Evolutionary conservation across 2,888 invertebrate species (phyloP).

Genomic region (Nomada goodeniana): DNA sequence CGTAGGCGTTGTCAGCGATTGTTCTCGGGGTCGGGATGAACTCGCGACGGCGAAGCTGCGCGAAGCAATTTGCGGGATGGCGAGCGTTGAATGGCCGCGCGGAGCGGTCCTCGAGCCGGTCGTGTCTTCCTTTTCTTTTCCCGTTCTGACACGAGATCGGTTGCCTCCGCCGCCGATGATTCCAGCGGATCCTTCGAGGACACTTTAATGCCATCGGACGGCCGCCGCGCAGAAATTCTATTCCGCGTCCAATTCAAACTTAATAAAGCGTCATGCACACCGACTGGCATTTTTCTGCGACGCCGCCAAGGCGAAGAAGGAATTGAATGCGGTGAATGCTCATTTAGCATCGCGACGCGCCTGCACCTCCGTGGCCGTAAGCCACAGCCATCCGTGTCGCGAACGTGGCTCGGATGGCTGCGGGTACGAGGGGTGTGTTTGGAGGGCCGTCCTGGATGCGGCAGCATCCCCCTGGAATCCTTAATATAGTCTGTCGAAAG

Average conservation of each 20-base stretch:
- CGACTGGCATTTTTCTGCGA: conserved; percentile 57
- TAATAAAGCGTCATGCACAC: conserved; percentile 83
- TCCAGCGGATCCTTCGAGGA: conserved; percentile 33
- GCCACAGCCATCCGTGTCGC: not conserved
- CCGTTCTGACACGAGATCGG: not conserved
- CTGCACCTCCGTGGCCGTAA: conserved; percentile 26
- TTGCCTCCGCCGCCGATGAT: not conserved
- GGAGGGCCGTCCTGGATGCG: conserved; percentile 55
- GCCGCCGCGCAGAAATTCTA: conserved; percentile 76
- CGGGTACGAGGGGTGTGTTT: not conserved
- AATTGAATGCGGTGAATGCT: conserved; percentile 76
- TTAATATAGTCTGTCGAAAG: conserved; percentile 79
- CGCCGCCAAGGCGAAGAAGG: conserved; percentile 37
- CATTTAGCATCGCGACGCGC: conserved; percentile 74
- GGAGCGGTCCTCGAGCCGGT: conserved; percentile 10
- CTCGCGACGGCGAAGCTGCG: conserved; percentile 32
- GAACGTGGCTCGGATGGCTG: not conserved
- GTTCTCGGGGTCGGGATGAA: conserved; percentile 47
- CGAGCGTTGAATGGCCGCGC: conserved; percentile 22
- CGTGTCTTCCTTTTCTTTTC: conserved; percentile 15
- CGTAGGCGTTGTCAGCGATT: conserved; percentile 44
- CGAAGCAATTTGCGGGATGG: conserved; percentile 63
- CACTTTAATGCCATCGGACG: conserved; percentile 68
- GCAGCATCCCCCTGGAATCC: conserved; percentile 75
- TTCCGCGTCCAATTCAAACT: conserved; percentile 81